Base-by-base conservation (phyloP, 2,888 invertebrate genomes). In the Corythucha ciliata region DNA sequence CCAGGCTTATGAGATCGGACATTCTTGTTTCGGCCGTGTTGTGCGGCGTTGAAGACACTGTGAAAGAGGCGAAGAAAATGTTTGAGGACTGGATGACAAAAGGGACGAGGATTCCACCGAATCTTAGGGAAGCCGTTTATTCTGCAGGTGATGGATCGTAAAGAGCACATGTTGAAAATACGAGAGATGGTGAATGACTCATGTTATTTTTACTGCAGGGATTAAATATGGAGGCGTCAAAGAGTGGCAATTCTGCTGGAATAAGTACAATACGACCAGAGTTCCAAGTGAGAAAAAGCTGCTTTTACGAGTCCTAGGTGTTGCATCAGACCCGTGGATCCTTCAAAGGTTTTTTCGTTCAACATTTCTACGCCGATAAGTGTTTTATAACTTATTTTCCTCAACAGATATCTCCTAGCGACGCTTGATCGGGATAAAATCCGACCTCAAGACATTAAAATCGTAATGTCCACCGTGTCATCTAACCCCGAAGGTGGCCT, bases 241-340 rank as follows among this genome's bases (percentile, higher is more conserved):
- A 1, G 89, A 86, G 58, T 90, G 89, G 90, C 74, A 76, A 32
- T 77, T 80, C 60, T 81, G 82, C 61, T 88, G 86, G 82, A 70
- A 76, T 1, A 76, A 78, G 20, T 81, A 86, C 63, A 74, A 77
- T 47, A 71, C 74, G 1, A 79, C 83, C 0, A 73, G 73, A 46
- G 72, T 78, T 54, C 76, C 81, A 0, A 83, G 81, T 56, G 87
- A 89, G 62, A 75, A 80, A 46, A 78, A 78, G 53, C 72, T 83
- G 32, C 71, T 88, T 57, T 70, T 86, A 27, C 74, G 78, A 58
- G 81, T 86, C 1, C 67, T 90, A 53, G 80, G 83, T 1, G 76
- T 81, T 27, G 75, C 84, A 0, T 70, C 74, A 0, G 82, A 87
- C 66, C 82, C 84, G 25, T 89, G 89, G 88, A 72, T 89, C 21